Base-by-base conservation (phyloP, 2,113 vertebrate genomes). In the Okapia johnstoni region DNA sequence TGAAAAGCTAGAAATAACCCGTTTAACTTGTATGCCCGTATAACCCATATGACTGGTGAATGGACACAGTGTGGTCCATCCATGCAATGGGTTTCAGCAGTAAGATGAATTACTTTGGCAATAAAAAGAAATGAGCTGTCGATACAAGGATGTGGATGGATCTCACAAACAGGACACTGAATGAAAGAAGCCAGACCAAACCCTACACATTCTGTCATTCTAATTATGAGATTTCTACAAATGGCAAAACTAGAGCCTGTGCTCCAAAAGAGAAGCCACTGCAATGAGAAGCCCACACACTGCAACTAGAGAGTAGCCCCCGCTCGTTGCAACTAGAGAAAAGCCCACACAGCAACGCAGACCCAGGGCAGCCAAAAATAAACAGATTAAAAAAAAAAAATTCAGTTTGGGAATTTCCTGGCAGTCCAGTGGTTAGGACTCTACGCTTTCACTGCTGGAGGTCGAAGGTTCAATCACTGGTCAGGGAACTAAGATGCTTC, bases 11-110 rank as follows among this genome's bases (percentile, higher is more conserved):
- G n/a, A 25, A 63, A 43, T 3, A 2, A 48, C 77, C 30, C 13
- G 1, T 19, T 40, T 16, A 21, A n/a, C 46, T 30, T 19, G 1
- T 9, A 54, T 2, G 12, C 58, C 60, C 14, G 1, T 19, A 4
- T 40, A 73, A 73, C 66, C 66, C 66, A 73, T 73, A 73, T 40
- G 6, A 40, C 80, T n/a, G 60, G 80, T 16, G 14, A 70, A 7
- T 2, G 19, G 26, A 26, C 61, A 13, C n/a, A 26, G 8, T 9
- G 17, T 8, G 66, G 92, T 28, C 63, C 23, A 3, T 1, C 30
- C 43, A 58, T 46, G 46, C 26, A 17, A 21, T 2, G 33, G 25
- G 26, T 1, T 25, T 48, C 50, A n/a, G 79, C 60, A 55, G 90
- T 11, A 43, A 30, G 8, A 46, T 57, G 50, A 36, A 36, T 8